Percentiles rank a stretch among this genome's conserved stretches.
These are phyloP conservation scores for Vandiemenella viatica DNA, from an alignment of 2,888 invertebrate species.

Conservation along the genomic window DNA sequence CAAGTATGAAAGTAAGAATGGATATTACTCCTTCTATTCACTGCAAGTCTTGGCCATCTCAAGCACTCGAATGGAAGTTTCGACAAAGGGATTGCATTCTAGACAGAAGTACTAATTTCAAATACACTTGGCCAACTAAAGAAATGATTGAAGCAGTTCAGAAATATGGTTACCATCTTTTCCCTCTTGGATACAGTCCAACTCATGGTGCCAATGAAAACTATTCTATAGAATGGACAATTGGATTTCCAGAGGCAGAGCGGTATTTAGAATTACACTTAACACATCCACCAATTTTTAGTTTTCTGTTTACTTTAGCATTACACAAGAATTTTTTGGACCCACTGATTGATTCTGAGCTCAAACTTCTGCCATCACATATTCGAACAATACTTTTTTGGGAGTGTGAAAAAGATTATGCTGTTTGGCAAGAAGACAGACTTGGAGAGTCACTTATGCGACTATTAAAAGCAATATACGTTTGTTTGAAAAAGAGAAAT, in stretches of 20 bases:
- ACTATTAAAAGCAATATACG: constrained; percentile 46
- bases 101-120: constrained; percentile 39
- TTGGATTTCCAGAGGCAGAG: constrained; percentile 63
- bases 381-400: constrained; percentile 59
- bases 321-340: constrained; percentile 60
- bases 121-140: constrained; percentile 48
- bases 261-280: constrained; percentile 56
- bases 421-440: constrained; percentile 57
- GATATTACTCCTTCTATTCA: constrained; percentile 49
- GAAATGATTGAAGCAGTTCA: constrained; percentile 49
- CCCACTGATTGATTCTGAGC: constrained; percentile 38
- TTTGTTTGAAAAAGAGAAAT: constrained; percentile 40
- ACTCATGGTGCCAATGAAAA: constrained; percentile 44
- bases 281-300: constrained; percentile 52
- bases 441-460: constrained; percentile 49
- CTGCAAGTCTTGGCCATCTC: constrained; percentile 50
- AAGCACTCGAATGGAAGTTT: constrained; percentile 50
- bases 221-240: constrained; percentile 59
- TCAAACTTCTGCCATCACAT: constrained; percentile 53
- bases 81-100: constrained; percentile 40
- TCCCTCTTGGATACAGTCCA: constrained; percentile 52
- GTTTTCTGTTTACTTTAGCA: constrained; percentile 49
- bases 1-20: constrained; percentile 1
- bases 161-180: constrained; percentile 49
- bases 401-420: constrained; percentile 57